phyloP scores from a whole-genome alignment of 2,888 invertebrate genomes.

The Leistus spinibarbis region DNA sequence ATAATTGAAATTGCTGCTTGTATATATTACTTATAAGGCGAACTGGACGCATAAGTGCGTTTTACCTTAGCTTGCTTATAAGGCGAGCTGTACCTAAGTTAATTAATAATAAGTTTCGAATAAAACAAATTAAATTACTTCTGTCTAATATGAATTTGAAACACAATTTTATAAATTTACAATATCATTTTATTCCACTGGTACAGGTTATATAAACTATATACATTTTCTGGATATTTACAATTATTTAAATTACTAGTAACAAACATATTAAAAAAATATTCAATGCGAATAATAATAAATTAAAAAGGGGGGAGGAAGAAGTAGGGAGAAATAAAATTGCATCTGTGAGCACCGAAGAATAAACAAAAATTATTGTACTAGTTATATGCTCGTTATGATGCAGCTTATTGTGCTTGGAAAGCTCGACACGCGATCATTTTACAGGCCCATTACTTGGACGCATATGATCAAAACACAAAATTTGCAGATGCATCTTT shows the following conservation, averaged over 20 bases:
- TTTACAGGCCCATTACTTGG: slow-evolving; percentile 33
- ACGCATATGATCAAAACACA: slow-evolving; percentile 59
- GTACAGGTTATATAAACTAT: slow-evolving; percentile 31
- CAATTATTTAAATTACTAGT: slow-evolving; percentile 29
- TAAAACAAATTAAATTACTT: too few species aligned
- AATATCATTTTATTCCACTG: slow-evolving; percentile 30
- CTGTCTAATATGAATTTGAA: too few species aligned
- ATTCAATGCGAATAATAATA: background rate
- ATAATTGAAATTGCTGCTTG: too few species aligned
- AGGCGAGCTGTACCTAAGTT: too few species aligned
- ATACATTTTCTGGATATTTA: slow-evolving; percentile 31
- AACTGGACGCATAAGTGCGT: too few species aligned
- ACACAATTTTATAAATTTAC: slow-evolving; percentile 9
- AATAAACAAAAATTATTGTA: slow-evolving; percentile 4
- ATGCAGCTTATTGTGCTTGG: background rate
- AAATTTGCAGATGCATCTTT: slow-evolving; percentile 71
- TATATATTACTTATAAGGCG: too few species aligned
- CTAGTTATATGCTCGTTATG: slow-evolving; percentile 10
- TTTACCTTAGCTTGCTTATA: too few species aligned
- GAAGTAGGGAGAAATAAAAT: background rate
- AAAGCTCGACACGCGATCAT: slow-evolving; percentile 1
- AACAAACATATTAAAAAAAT: slow-evolving; percentile 7
- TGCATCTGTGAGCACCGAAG: background rate
- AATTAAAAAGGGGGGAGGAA: background rate
- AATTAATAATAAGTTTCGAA: too few species aligned